Evolutionary conservation across 1,140 invertebrate species (phyloP).

Genomic region (Octopus sinensis): DNA sequence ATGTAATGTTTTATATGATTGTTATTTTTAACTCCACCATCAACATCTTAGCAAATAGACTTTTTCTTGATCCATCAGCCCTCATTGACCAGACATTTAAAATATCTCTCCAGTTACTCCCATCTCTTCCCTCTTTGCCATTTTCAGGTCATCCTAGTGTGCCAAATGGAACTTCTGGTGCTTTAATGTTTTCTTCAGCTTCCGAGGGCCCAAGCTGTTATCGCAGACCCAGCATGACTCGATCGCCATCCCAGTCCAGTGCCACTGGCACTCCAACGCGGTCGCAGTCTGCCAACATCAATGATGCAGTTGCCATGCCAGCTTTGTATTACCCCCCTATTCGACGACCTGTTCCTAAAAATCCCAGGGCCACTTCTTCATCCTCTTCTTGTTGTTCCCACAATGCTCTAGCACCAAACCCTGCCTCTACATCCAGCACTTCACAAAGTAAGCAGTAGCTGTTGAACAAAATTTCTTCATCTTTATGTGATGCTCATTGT

Average conservation of each 20-base stretch:
- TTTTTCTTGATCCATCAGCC: no score
- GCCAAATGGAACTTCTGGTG: background rate
- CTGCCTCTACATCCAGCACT: background rate
- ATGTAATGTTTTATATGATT: no score
- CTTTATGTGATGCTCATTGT: no score
- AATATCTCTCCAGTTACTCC: no score
- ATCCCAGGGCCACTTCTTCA: constrained; percentile 19
- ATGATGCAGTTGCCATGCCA: constrained; percentile 13
- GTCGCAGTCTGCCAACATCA: constrained; percentile 15
- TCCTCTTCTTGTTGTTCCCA: constrained; percentile 7
- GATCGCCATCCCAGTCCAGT: constrained; percentile 6
- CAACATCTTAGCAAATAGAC: no score
- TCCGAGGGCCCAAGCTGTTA: background rate
- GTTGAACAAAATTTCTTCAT: no score
- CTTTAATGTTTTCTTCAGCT: background rate
- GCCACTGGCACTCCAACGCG: constrained; percentile 16
- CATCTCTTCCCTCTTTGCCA: background rate
- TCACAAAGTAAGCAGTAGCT: background rate
- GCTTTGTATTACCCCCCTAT: constrained; percentile 29
- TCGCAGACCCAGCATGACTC: background rate
- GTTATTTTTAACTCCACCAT: no score
- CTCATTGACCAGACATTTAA: no score
- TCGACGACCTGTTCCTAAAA: constrained; percentile 20
- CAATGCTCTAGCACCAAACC: background rate
- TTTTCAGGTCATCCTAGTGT: constrained; percentile 7